Evolutionary conservation across 2,797 vertebrate genomes (phyloP), one percentile per base, ranked within the genome.

Genomic region (Pangasius mekongensis): DNA sequence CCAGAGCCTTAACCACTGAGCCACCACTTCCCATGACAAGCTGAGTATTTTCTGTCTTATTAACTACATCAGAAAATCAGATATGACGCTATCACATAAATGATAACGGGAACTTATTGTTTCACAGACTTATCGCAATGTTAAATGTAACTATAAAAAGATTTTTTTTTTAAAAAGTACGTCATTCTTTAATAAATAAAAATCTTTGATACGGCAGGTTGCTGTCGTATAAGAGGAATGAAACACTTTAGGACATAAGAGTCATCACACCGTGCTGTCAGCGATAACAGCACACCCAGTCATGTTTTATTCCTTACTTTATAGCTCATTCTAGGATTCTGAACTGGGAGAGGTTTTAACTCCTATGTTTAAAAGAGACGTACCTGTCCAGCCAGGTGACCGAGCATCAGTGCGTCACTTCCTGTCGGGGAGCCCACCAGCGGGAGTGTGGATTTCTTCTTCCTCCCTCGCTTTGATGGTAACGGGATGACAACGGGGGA

Each of bases 381-480:
- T 90, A 92, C 95, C 27, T 94, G 94, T 16, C 95, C 85, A 2
- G 95, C 92, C 88, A 97, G 92, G 84, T 97, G 95, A 87, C 96
- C 93, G 89, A 96, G 93, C 89, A 97, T 96, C 84, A 97, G 85
- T 0, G 95, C 94, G 89, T 97, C 95, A 86, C 92, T 93, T 89
- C 94, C 93, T 13, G 87, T 62, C 62, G 89, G 71, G 86, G 97
- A 94, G 87, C 97, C 96, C 0, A 97, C 94, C 87, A 97, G 92
- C 5, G 97, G 92, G 84, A 97, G 91, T 0, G 92, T 87, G 0
- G 94, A 91, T 91, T 98, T 99, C 96, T 98, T 99, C 95, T 99
- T 99, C 58, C 98, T 96, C 89, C 98, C 98, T 84, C 98, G 93
- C 90, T 97, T 97, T 3, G 96, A 92, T 91, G 86, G 97, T 24